These are phyloP conservation scores for Heteromyza rotundicornis DNA, from an alignment of 2,888 invertebrate species.

Conservation along the genomic window DNA sequence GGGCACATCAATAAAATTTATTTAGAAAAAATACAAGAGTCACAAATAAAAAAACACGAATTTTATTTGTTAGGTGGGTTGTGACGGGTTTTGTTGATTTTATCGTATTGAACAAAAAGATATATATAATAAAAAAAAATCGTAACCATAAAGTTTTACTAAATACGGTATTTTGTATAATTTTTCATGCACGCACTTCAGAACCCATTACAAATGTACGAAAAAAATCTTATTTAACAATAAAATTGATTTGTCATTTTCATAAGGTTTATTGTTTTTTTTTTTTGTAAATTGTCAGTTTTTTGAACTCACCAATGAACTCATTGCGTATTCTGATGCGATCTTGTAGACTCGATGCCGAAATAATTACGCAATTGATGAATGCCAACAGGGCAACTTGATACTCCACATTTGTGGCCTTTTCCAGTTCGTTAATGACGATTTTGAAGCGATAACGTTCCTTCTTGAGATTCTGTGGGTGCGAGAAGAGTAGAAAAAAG, in stretches of 20 bases:
- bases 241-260: conserved; percentile 9
- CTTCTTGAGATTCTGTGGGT: conserved; percentile 76
- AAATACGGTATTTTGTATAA: conserved; percentile 8
- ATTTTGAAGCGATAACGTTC: conserved; percentile 89
- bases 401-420: conserved; percentile 80
- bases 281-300: neutral
- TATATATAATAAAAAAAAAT: neutral
- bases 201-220: neutral
- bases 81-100: too few relatives aligned
- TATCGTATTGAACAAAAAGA: neutral
- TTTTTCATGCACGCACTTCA: conserved; percentile 6
- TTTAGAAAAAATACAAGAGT: neutral
- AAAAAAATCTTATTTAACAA: too few relatives aligned
- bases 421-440: conserved; percentile 86
- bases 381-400: conserved; percentile 91
- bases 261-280: conserved; percentile 20
- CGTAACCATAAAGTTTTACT: neutral
- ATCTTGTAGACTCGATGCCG: conserved; percentile 84
- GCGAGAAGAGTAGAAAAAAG: neutral
- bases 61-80: neutral
- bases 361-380: conserved; percentile 94
- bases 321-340: conserved; percentile 89
- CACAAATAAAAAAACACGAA: neutral
- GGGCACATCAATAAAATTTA: conserved; percentile 43
- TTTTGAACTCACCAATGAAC: conserved; percentile 80